Evolutionary conservation across 2,888 invertebrate genomes (phyloP).

Genomic region (Buathra laborator): DNA sequence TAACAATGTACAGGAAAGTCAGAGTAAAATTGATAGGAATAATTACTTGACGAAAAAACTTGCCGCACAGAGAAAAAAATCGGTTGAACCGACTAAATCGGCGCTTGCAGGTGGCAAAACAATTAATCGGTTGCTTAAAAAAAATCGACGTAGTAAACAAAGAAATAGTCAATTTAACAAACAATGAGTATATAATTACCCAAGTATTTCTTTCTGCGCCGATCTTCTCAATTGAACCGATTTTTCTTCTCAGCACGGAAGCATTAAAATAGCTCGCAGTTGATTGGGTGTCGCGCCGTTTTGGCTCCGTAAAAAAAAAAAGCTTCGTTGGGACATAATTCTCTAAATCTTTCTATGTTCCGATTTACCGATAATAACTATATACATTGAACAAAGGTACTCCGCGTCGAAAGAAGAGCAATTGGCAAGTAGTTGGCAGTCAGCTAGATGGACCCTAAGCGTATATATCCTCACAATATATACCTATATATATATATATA

Average conservation of each 20-base stretch:
- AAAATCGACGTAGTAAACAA: no score
- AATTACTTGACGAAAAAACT: constrained; percentile 77
- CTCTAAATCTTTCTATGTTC: neutral
- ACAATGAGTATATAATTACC: no score
- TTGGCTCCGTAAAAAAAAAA: neutral
- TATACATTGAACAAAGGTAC: constrained; percentile 4
- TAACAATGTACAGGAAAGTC: neutral
- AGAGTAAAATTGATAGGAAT: constrained; percentile 67
- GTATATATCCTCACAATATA: neutral
- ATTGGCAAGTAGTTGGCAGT: constrained; percentile 21
- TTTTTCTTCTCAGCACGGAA: constrained; percentile 50
- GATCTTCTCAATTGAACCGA: no score
- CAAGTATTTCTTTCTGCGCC: no score
- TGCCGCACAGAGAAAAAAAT: constrained; percentile 59
- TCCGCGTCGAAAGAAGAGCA: constrained; percentile 8
- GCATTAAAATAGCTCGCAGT: constrained; percentile 78
- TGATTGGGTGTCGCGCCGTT: constrained; percentile 65
- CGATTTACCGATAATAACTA: constrained; percentile 4
- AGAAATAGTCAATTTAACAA: no score
- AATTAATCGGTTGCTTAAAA: no score
- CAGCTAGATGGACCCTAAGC: neutral
- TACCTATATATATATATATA: neutral
- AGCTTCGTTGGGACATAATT: neutral
- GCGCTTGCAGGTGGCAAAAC: no score
- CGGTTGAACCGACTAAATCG: no score